A percentile compares a stretch with the other conserved stretches of the same genome.
Conservation (phyloP, 2,113 vertebrate genomes). For the Baryphthengus martii region DNA sequence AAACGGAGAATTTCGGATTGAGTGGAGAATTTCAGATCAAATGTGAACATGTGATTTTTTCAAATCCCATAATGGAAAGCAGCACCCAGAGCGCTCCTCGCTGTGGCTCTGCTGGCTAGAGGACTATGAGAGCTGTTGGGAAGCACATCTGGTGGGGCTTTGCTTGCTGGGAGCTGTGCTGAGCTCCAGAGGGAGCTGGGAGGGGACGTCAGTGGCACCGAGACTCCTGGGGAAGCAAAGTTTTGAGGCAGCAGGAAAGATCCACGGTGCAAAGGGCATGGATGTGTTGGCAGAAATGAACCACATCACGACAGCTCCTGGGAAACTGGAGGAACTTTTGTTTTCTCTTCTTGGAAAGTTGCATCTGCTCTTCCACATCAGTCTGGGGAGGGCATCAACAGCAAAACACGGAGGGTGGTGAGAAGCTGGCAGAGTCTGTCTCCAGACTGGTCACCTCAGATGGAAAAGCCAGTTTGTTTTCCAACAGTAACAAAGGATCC, state of each 20-base stretch:
- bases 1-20: too few relatives aligned
- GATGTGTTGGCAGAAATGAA: not conserved
- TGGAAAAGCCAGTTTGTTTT: not conserved
- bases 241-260: not conserved
- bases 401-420: not conserved
- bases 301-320: not conserved
- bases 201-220: too few relatives aligned
- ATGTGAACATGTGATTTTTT: not conserved
- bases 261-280: rapidly evolving
- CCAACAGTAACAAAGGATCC: not conserved
- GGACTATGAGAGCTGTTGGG: not conserved
- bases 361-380: not conserved
- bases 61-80: not conserved
- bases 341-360: not conserved
- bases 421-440: not conserved
- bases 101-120: rapidly evolving
- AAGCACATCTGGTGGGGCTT: not conserved
- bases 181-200: not conserved
- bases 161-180: rapidly evolving
- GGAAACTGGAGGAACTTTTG: rapidly evolving
- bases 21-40: not conserved
- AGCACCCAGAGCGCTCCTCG: not conserved
- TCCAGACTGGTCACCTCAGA: not conserved
- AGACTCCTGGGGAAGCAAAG: not conserved
- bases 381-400: not conserved